A percentile compares a stretch with the other conserved stretches of the same genome.
phyloP scores from a whole-genome alignment of 1,140 invertebrate genomes.

The Ceratosolen fusciceps region DNA sequence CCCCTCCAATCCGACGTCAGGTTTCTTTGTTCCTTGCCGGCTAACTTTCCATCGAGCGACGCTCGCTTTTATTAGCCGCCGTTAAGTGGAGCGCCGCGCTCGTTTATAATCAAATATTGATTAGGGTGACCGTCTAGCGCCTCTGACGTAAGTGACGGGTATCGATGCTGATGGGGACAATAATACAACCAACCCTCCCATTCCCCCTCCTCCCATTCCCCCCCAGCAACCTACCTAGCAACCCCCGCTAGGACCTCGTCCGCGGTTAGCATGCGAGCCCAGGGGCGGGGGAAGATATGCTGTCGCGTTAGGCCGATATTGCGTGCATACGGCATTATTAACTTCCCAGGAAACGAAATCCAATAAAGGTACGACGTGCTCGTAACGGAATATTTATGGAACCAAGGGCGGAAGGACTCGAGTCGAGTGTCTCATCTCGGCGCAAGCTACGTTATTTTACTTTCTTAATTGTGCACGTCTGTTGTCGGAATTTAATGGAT shows the following conservation, averaged over 20 bases:
- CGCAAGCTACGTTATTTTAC: not conserved
- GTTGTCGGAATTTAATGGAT: not conserved
- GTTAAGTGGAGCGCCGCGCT: not conserved
- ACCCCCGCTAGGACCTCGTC: too few species aligned
- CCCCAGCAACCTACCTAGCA: too few species aligned
- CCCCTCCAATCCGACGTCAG: not conserved
- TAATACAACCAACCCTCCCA: too few species aligned
- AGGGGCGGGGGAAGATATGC: too few species aligned
- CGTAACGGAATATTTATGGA: not conserved
- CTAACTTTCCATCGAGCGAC: not conserved
- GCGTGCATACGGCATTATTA: not conserved
- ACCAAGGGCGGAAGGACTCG: not conserved
- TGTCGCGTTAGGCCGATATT: not conserved
- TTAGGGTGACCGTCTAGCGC: not conserved
- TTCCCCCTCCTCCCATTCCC: too few species aligned
- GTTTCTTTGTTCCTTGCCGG: not conserved
- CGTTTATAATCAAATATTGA: conserved; percentile 6
- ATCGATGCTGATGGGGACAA: not conserved
- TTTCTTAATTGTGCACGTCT: not conserved
- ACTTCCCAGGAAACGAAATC: not conserved
- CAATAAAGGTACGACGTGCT: not conserved
- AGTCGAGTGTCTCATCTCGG: not conserved
- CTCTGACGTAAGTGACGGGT: not conserved
- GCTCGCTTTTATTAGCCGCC: not conserved
- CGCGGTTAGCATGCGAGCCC: too few species aligned